Evolutionary conservation across 2,113 vertebrate species (phyloP).

Genomic region (Gracilinanus agilis): DNA sequence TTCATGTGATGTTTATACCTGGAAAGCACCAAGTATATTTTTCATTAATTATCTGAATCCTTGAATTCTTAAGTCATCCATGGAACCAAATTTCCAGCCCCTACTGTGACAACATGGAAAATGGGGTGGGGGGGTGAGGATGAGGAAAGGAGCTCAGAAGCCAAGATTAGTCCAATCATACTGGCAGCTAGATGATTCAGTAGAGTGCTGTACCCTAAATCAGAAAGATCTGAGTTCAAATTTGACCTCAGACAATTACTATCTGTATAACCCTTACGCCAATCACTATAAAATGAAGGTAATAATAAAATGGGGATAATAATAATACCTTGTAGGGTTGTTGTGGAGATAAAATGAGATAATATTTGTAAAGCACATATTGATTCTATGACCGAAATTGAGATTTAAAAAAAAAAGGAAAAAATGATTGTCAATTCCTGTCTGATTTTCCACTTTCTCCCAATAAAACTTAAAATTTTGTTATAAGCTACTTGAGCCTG

Average conservation of each 20-base stretch:
- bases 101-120: neutral
- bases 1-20: neutral
- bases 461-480: no score
- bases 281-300: neutral
- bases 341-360: neutral
- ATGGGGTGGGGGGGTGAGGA: neutral
- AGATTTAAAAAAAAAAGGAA: no score
- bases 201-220: neutral
- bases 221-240: neutral
- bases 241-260: neutral
- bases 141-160: neutral
- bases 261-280: neutral
- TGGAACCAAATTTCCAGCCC: neutral
- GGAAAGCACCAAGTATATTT: neutral
- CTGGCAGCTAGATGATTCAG: neutral
- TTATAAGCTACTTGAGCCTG: neutral
- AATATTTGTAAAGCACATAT: neutral
- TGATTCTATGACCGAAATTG: no score
- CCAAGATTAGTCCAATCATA: neutral
- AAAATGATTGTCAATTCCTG: no score
- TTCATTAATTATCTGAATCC: neutral
- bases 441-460: no score
- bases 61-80: neutral
- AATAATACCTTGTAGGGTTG: neutral
- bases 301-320: no score